Evolutionary conservation across 2,888 invertebrate species (phyloP).

Genomic region (Meganola albula): DNA sequence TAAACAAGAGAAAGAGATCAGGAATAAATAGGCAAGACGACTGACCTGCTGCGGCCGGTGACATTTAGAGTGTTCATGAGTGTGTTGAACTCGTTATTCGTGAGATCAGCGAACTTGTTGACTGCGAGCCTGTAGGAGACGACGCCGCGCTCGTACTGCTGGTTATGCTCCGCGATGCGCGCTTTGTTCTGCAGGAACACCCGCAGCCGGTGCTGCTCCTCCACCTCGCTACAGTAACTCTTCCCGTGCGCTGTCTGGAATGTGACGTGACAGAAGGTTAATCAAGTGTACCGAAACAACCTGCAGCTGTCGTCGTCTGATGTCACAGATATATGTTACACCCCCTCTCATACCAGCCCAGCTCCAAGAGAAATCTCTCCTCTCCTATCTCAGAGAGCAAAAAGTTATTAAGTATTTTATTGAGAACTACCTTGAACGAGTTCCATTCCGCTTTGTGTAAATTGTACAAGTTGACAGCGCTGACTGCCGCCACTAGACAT

Average conservation of each 20-base stretch:
- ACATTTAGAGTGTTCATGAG: constrained; percentile 68
- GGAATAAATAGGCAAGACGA: too few species aligned
- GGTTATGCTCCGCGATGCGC: constrained; percentile 91
- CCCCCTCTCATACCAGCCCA: too few species aligned
- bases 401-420: too few species aligned
- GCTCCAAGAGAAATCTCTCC: too few species aligned
- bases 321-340: too few species aligned
- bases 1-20: too few species aligned
- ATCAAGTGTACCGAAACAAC: too few species aligned
- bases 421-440: constrained; percentile 87
- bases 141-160: constrained; percentile 80
- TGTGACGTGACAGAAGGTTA: neutral
- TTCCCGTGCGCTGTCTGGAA: constrained; percentile 80
- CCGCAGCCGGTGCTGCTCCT: constrained; percentile 91
- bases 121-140: constrained; percentile 82
- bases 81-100: constrained; percentile 88
- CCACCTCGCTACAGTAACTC: constrained; percentile 82
- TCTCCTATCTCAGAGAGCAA: too few species aligned
- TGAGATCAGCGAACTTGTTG: constrained; percentile 93
- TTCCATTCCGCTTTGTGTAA: constrained; percentile 86
- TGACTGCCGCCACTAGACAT: constrained; percentile 72
- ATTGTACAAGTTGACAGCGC: constrained; percentile 84
- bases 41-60: too few species aligned
- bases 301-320: too few species aligned
- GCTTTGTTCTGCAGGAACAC: constrained; percentile 93